Percentiles rank a stretch among this genome's conserved stretches.
Conservation (phyloP, 2,113 vertebrate species). For the Myotis davidii region DNA sequence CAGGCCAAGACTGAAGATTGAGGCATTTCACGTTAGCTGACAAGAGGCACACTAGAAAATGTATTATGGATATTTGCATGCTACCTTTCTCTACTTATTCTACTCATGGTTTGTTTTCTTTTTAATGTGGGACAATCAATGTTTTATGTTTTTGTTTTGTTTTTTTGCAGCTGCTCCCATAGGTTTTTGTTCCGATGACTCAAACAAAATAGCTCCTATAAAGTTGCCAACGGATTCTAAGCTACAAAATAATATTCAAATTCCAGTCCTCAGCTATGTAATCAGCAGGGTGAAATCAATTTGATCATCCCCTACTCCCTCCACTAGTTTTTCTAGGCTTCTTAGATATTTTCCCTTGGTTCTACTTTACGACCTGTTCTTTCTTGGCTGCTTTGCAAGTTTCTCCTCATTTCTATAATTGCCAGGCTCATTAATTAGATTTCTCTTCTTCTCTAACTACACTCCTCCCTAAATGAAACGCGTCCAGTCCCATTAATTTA, state of each 20-base stretch:
- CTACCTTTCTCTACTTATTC: not conserved
- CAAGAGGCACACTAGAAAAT: not conserved
- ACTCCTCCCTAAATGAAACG: conserved; percentile 6
- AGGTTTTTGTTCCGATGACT: not conserved
- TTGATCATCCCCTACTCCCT: not conserved
- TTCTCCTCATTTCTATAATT: not conserved
- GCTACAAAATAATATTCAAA: not conserved
- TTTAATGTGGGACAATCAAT: not conserved
- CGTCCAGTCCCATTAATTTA: conserved; percentile 29
- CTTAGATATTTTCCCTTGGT: not conserved
- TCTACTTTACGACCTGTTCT: not conserved
- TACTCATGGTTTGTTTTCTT: not conserved
- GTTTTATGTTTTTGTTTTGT: not conserved
- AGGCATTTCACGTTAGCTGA: not conserved
- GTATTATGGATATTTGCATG: not conserved
- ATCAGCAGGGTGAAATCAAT: not conserved
- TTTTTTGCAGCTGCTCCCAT: not conserved
- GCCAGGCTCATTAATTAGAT: not conserved
- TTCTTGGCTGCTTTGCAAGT: not conserved
- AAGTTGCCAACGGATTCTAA: not conserved
- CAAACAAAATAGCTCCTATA: not conserved
- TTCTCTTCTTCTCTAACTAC: not conserved
- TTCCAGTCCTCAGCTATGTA: not conserved
- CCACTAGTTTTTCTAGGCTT: not conserved
- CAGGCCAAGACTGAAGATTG: not conserved